Percentiles rank a stretch among this genome's conserved stretches.
Evolutionary conservation across 1,140 invertebrate species (phyloP).

Genomic region (Cheumatopsyche charites): DNA sequence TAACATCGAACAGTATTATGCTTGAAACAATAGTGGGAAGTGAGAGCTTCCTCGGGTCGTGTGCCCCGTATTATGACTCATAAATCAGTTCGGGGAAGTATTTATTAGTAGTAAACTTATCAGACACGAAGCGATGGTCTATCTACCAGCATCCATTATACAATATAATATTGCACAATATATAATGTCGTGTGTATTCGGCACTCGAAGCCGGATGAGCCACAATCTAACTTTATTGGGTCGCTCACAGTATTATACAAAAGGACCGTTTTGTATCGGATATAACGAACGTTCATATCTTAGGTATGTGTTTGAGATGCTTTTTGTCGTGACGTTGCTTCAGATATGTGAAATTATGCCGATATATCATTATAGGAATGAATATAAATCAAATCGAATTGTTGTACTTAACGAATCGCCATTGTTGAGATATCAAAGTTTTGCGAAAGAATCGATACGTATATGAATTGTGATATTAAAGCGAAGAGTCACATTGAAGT

Average conservation of each 20-base stretch:
- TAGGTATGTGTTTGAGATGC: not conserved
- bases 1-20: not conserved
- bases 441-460: too few species aligned
- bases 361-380: not conserved
- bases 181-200: slow-evolving; percentile 14
- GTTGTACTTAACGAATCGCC: not conserved
- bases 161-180: too few species aligned
- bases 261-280: slow-evolving; percentile 13
- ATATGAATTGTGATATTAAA: too few species aligned
- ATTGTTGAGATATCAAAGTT: too few species aligned
- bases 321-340: not conserved
- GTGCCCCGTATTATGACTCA: slow-evolving; percentile 25
- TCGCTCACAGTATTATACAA: not conserved
- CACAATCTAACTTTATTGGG: slow-evolving; percentile 36
- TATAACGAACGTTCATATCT: not conserved
- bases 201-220: slow-evolving; percentile 26
- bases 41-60: slow-evolving; percentile 10
- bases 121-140: not conserved
- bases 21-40: not conserved
- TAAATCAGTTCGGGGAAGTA: slow-evolving; percentile 43
- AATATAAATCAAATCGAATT: not conserved
- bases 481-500: too few species aligned
- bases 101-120: slow-evolving; percentile 45
- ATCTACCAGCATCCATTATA: slow-evolving; percentile 3
- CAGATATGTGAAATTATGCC: slow-evolving; percentile 2